Base-by-base conservation (phyloP, 2,113 vertebrate genomes). In the Excalfactoria chinensis region DNA sequence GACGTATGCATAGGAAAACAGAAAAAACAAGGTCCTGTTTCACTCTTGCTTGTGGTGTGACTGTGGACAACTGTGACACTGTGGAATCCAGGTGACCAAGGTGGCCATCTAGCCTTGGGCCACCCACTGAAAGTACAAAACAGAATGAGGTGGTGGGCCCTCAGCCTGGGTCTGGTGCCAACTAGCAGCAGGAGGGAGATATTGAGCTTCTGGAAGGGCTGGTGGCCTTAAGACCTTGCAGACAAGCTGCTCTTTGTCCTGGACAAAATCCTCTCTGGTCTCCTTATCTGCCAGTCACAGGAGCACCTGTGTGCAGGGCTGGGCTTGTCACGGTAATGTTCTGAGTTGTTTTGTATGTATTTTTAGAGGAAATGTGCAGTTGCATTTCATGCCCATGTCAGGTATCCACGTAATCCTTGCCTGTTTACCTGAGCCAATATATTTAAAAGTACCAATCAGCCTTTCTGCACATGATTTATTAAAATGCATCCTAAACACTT, bases 11-110 rank as follows among this genome's bases (percentile, higher is more conserved):
- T 81, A 51, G 81, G 69, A 78, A 86, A 90, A 77, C 32, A 22
- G 32, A 86, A 59, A 1, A 19, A 26, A 34, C 71, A 56, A 58
- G 11, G 13, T 26, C 59, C 28, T 1, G 1, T 62, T 66, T 35
- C 0, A 0, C 49, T 71, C 46, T 53, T 84, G 51, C 28, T 78
- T 1, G 0, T 2, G 2, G 16, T 53, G 4, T 53, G 49, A 32
- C 48, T 82, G 30, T 90, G 56, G 51, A 58, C 70, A 69, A 35
- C 66, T 34, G 15, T 37, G 8, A 6, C 37, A 48, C 41, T 55
- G 35, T 74, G 64, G 7, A 10, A 12, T 72, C 18, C 17, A 26
- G 16, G 32, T 83, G 34, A 25, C 28, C 0, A 0, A 56, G 58
- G 19, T 51, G 34, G 20, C n/a, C 9, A 22, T 55, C 75, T 60